These are phyloP conservation scores for Thera obeliscata DNA, from an alignment of 2,888 invertebrate genomes.

Conservation along the genomic window DNA sequence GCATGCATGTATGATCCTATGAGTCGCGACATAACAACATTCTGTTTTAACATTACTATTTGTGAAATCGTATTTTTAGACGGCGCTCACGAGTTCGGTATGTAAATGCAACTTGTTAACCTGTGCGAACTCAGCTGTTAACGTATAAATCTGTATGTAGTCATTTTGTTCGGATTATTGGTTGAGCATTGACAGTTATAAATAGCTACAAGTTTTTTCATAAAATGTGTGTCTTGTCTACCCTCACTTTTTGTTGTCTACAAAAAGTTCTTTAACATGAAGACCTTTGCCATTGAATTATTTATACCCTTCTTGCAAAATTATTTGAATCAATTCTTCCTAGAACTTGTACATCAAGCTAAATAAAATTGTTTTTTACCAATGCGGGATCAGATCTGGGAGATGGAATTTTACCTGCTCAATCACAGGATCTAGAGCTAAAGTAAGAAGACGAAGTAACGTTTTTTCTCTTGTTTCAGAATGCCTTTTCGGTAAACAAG, in stretches of 20 bases:
- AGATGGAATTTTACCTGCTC: too few species aligned
- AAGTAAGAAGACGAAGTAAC: not conserved
- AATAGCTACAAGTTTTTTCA: constrained; percentile 12
- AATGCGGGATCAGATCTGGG: too few species aligned
- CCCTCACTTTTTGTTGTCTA: too few species aligned
- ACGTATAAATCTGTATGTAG: constrained; percentile 42
- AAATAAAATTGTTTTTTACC: too few species aligned
- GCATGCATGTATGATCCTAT: constrained; percentile 10
- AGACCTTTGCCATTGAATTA: not conserved
- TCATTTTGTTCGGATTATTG: constrained; percentile 22
- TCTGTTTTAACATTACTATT: constrained; percentile 45
- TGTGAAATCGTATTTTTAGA: constrained; percentile 74
- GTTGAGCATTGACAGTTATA: constrained; percentile 13
- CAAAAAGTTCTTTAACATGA: not conserved
- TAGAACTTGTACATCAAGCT: too few species aligned
- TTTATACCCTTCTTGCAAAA: not conserved
- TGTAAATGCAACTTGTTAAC: constrained; percentile 72
- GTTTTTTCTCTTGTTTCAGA: constrained; percentile 87
- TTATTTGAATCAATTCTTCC: too few species aligned
- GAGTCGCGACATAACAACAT: constrained; percentile 32
- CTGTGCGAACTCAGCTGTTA: constrained; percentile 44
- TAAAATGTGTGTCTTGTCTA: too few species aligned
- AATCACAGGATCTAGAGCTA: not conserved
- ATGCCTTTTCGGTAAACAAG: constrained; percentile 95
- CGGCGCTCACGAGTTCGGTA: constrained; percentile 63